Percentiles rank a stretch among this genome's conserved stretches.
Conservation (phyloP, 2,113 vertebrate species). For the Psephotus haematonotus region DNA sequence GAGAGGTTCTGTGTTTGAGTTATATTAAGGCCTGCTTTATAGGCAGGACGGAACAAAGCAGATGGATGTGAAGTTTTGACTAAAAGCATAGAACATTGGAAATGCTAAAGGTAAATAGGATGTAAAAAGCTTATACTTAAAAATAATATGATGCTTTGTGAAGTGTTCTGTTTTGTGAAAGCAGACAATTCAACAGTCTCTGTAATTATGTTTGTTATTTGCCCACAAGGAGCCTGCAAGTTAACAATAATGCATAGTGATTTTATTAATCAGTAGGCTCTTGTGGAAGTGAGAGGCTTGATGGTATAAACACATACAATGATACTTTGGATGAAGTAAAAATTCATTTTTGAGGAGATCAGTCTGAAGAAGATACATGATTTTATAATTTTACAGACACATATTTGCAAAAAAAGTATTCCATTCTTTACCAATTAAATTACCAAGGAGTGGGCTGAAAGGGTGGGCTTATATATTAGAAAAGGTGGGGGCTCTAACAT, state of each 20-base stretch:
- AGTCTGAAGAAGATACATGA: background rate
- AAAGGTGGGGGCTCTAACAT: background rate
- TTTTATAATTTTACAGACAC: background rate
- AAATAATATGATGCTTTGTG: background rate
- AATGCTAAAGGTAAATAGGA: background rate
- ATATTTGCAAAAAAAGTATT: background rate
- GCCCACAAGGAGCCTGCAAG: background rate
- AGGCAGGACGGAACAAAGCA: background rate
- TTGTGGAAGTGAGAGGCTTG: background rate
- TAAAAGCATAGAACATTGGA: background rate
- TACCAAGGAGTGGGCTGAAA: background rate
- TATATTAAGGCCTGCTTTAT: rapidly evolving
- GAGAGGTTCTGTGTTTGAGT: background rate
- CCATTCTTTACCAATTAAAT: background rate
- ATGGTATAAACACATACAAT: background rate
- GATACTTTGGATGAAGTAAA: background rate
- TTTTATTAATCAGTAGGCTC: slow-evolving; percentile 20
- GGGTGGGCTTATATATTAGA: background rate
- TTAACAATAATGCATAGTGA: background rate
- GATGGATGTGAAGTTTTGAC: background rate
- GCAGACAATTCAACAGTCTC: background rate
- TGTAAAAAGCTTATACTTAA: background rate
- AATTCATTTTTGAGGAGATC: background rate
- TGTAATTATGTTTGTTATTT: slow-evolving; percentile 16
- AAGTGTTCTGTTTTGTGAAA: slow-evolving; percentile 34